phyloP scores from a whole-genome alignment of 2,888 invertebrate species.

The Cheilosia urbana region DNA sequence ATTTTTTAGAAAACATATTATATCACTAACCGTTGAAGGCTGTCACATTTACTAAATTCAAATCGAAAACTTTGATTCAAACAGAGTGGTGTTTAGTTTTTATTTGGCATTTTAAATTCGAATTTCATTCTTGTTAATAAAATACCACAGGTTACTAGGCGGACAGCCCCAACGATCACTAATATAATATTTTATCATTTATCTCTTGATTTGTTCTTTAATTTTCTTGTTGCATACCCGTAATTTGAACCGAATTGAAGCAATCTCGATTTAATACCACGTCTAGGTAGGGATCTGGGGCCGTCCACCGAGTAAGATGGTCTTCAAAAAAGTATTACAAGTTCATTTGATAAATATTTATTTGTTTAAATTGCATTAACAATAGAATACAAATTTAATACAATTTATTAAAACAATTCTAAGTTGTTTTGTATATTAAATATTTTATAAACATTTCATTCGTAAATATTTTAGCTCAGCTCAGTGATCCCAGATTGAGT shows the following conservation, averaged over 20 bases:
- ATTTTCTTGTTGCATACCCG: conserved; percentile 90
- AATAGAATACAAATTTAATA: too few species aligned
- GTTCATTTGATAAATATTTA: background rate
- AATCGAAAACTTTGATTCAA: conserved; percentile 84
- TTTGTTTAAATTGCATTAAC: background rate
- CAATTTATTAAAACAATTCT: too few species aligned
- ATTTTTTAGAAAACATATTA: conserved; percentile 76
- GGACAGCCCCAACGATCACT: conserved; percentile 83
- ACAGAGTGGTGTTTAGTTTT: conserved; percentile 50
- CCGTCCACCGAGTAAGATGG: conserved; percentile 89
- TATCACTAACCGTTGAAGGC: conserved; percentile 82
- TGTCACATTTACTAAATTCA: conserved; percentile 78
- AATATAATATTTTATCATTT: conserved; percentile 78
- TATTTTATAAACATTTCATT: too few species aligned
- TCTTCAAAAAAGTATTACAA: conserved; percentile 78
- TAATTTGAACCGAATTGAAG: conserved; percentile 94
- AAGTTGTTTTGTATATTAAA: too few species aligned
- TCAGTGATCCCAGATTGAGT: too few species aligned
- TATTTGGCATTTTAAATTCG: background rate
- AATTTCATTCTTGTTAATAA: conserved; percentile 3
- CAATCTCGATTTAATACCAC: conserved; percentile 95
- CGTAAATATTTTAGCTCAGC: too few species aligned
- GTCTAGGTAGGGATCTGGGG: conserved; percentile 94
- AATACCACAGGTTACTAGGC: conserved; percentile 77
- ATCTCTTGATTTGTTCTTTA: conserved; percentile 13